phyloP scores from a whole-genome alignment of 1,140 invertebrate genomes.

The Lamellibrachia luymesi region DNA sequence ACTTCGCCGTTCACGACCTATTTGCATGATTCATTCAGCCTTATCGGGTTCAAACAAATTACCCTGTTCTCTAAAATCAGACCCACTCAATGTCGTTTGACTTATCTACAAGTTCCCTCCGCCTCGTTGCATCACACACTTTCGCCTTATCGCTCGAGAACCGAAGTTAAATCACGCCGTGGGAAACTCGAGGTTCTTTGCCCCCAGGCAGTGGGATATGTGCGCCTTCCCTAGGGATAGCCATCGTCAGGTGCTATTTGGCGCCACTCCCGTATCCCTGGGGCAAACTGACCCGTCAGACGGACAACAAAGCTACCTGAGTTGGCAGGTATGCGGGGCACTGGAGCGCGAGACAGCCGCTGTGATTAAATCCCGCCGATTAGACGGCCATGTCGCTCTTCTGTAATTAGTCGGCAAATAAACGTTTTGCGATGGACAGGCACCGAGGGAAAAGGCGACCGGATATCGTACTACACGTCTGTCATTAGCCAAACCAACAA shows the following conservation, averaged over 20 bases:
- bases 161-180: neutral
- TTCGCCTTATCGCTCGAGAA: neutral
- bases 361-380: neutral
- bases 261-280: neutral
- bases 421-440: neutral
- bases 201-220: neutral
- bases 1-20: neutral
- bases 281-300: neutral
- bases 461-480: neutral
- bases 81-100: neutral
- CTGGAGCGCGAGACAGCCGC: neutral
- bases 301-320: neutral
- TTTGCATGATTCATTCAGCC: neutral
- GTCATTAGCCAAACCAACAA: neutral
- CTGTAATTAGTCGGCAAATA: neutral
- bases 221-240: neutral
- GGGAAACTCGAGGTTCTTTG: neutral
- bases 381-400: neutral
- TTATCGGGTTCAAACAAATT: neutral
- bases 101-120: neutral
- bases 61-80: neutral
- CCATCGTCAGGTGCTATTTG: neutral
- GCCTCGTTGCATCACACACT: neutral
- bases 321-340: neutral
- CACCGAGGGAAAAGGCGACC: neutral